Evolutionary conservation across 2,797 vertebrate genomes (phyloP).

Genomic region (Gallinago solitaria): DNA sequence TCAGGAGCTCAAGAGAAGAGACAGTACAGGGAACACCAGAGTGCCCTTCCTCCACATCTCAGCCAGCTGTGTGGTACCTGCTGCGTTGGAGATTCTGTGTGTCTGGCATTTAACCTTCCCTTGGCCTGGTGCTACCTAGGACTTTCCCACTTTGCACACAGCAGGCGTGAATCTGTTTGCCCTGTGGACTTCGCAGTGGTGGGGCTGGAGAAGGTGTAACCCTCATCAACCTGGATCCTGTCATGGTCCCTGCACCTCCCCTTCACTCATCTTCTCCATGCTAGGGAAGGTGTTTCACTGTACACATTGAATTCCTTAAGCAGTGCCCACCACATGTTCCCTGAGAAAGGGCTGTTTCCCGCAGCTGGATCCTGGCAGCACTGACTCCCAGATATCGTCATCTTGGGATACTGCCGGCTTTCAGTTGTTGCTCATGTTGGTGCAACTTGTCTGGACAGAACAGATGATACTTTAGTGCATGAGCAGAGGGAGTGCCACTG

Average conservation of each 20-base stretch:
- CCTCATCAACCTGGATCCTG: not conserved
- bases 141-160: not conserved
- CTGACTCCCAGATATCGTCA: not conserved
- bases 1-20: not conserved
- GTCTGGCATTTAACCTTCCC: not conserved
- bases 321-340: fast-evolving
- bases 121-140: not conserved
- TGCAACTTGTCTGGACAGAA: constrained; percentile 39
- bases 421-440: not conserved
- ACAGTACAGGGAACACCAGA: not conserved
- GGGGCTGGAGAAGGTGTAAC: not conserved
- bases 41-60: not conserved
- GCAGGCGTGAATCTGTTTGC: not conserved
- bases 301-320: not conserved
- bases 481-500: constrained; percentile 47
- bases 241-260: not conserved
- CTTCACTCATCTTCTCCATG: not conserved
- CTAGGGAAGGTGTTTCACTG: not conserved
- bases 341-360: not conserved
- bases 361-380: not conserved
- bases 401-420: not conserved
- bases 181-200: not conserved
- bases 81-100: not conserved
- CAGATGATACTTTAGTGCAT: not conserved
- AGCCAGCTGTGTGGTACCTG: not conserved